Evolutionary conservation across 2,113 vertebrate genomes (phyloP).

Genomic region (Odocoileus hemionus): DNA sequence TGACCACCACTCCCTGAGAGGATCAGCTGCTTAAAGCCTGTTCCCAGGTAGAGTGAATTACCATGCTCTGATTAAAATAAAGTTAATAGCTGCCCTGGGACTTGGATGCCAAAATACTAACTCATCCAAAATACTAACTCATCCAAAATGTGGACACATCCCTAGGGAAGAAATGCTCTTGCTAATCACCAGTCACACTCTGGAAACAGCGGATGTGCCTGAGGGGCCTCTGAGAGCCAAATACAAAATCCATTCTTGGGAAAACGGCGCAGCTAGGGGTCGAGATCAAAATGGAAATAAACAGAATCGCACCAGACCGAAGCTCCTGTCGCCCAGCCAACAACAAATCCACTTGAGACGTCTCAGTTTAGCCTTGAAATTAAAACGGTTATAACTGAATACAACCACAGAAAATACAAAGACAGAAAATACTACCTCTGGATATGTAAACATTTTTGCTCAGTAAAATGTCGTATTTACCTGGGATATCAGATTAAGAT

Average conservation of each 20-base stretch:
- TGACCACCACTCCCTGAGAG: neutral
- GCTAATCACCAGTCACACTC: neutral
- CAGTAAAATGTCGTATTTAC: neutral
- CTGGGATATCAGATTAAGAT: neutral
- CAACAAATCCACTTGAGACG: neutral
- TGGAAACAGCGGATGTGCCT: neutral
- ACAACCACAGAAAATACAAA: too few relatives aligned
- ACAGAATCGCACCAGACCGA: neutral
- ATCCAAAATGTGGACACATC: neutral
- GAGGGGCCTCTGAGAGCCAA: neutral
- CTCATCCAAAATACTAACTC: constrained; percentile 41
- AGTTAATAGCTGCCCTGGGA: constrained; percentile 9
- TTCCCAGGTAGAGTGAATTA: neutral
- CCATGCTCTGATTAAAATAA: neutral
- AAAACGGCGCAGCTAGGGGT: neutral
- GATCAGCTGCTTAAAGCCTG: neutral
- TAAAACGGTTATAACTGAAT: constrained; percentile 8
- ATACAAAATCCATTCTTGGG: neutral
- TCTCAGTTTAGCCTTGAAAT: neutral
- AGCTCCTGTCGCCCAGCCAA: neutral
- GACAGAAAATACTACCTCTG: neutral
- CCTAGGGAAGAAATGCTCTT: neutral
- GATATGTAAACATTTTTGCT: neutral
- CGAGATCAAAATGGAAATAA: neutral
- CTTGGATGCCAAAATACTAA: constrained; percentile 31